phyloP scores from a whole-genome alignment of 2,113 vertebrate species.

The Australoheros scitulus region DNA sequence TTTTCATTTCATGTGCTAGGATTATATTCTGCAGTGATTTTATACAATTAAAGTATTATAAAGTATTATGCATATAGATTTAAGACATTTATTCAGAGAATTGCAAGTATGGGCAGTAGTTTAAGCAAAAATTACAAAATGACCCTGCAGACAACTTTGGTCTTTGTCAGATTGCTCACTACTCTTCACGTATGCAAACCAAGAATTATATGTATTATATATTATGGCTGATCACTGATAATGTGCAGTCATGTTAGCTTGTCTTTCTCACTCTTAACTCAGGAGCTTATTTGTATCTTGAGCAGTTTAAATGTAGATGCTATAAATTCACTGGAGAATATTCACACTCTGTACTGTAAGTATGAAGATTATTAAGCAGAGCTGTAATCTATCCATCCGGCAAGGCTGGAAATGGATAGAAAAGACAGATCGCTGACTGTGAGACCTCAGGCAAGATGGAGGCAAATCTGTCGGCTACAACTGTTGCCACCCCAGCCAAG shows the following conservation, averaged over 20 bases:
- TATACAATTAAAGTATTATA: neutral
- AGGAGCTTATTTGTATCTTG: neutral
- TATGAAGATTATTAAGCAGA: constrained; percentile 39
- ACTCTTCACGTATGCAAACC: neutral
- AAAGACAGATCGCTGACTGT: constrained; percentile 75
- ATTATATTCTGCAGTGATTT: neutral
- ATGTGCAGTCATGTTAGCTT: neutral
- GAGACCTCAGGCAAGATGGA: constrained; percentile 81
- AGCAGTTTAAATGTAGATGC: neutral
- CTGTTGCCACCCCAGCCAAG: constrained; percentile 81
- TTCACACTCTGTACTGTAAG: neutral
- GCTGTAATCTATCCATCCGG: constrained; percentile 65
- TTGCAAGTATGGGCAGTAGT: neutral
- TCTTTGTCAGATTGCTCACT: neutral
- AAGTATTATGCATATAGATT: neutral
- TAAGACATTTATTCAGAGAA: neutral
- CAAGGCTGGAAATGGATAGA: constrained; percentile 66
- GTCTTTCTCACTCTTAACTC: neutral
- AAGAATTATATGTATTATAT: neutral
- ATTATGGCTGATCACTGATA: neutral
- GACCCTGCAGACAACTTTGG: neutral
- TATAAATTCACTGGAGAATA: constrained; percentile 15
- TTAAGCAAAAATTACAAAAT: neutral
- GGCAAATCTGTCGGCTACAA: constrained; percentile 85
- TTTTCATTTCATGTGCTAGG: neutral